Conservation (phyloP, 2,113 vertebrate species). For the Psittacara wagleri region DNA sequence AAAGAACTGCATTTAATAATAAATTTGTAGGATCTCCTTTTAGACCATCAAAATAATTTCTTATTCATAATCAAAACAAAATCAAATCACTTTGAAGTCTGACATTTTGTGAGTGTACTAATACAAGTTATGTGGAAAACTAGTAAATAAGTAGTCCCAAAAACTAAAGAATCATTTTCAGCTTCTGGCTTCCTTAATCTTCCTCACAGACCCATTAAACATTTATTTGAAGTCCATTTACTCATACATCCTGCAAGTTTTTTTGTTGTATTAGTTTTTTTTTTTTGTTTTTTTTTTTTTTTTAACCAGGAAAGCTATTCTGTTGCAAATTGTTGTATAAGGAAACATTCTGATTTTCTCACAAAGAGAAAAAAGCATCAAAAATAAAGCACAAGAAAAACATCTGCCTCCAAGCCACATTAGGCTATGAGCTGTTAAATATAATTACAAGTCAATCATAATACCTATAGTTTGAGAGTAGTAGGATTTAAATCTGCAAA, state of each 20-base stretch:
- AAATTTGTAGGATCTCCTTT: neutral
- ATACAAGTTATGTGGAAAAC: neutral
- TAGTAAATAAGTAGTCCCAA: neutral
- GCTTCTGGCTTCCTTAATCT: neutral
- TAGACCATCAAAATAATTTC: neutral
- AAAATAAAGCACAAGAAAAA: neutral
- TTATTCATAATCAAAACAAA: slow-evolving; percentile 12
- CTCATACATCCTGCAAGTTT: neutral
- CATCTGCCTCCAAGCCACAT: neutral
- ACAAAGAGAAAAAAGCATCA: neutral
- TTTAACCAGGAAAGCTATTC: neutral
- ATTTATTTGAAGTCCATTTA: neutral
- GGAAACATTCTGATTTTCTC: neutral
- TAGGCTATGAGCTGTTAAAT: neutral
- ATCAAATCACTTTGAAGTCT: neutral
- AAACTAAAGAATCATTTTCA: neutral
- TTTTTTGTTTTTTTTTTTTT: neutral
- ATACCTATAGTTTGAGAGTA: neutral
- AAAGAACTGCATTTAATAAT: neutral
- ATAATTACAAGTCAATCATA: neutral
- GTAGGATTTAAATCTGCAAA: neutral
- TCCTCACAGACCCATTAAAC: neutral
- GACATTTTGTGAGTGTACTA: neutral
- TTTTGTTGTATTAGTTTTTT: too few relatives aligned
- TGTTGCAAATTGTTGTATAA: neutral